Evolutionary conservation across 2,888 invertebrate genomes (phyloP), one percentile per base, ranked within the genome.

Genomic region (Megastigmus dorsalis): DNA sequence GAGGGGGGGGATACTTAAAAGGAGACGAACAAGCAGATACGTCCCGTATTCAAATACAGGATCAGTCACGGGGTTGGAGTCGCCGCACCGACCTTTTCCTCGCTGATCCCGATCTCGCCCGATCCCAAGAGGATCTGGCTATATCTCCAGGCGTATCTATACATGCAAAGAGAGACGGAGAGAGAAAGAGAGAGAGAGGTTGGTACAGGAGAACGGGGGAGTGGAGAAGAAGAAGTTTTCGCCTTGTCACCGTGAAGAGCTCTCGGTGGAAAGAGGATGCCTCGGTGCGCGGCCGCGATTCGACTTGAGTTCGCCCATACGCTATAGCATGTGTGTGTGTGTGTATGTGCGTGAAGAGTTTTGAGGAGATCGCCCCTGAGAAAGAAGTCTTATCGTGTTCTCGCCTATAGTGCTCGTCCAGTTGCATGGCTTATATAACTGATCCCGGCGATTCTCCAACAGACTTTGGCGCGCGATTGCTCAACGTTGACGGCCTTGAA

Each of bases 41-140:
- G 82, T 84, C 84, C 84, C 87, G 86, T 88, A 88, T 88, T 88
- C 88, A 88, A 88, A 88, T 87, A 87, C 85, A 85, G 86, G 87
- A 87, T 86, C 85, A 87, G 86, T 83, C 82, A 83, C 36, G 18
- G 84, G 81, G n/a, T n/a, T n/a, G n/a, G n/a, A n/a, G n/a, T n/a
- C 83, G 84, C 83, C 85, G 81, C 83, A 83, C 83, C 85, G 84
- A 84, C 84, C 84, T 84, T 81, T 83, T 82, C 52, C 59, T 79
- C 82, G 80, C 84, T 85, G 85, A 87, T 86, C 84, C 82, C 81
- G 82, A 84, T 85, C 63, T 36, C 82, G n/a, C n/a, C 83, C 80
- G 84, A 84, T 82, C 82, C 81, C 80, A 78, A 80, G 81, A 70
- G 65, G 50, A 72, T 50, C 57, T 23, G 45, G 26, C 26, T 6